Conservation (phyloP, 2,888 invertebrate genomes). For the Nephrotoma flavescens region DNA sequence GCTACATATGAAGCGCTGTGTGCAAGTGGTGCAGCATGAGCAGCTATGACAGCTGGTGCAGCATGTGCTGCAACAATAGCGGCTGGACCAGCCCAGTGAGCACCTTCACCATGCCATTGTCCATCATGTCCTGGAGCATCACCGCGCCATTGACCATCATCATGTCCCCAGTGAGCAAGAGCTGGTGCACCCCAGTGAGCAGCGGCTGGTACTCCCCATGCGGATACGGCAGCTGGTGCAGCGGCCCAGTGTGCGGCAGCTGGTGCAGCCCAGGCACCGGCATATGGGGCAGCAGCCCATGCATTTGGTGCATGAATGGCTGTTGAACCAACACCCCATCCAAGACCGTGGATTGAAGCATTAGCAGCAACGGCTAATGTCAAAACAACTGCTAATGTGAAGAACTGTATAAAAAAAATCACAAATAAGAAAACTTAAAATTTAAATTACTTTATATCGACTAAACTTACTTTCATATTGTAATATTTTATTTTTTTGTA, state of each 20-base stretch:
- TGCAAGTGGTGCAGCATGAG: slow-evolving; percentile 30
- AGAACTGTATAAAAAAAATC: slow-evolving; percentile 17
- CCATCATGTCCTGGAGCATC: neutral
- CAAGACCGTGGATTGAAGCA: slow-evolving; percentile 22
- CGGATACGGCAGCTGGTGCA: slow-evolving; percentile 11
- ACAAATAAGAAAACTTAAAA: neutral
- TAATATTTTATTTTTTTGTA: neutral
- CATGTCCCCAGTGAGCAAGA: slow-evolving; percentile 15
- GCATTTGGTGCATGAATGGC: neutral
- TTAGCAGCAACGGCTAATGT: slow-evolving; percentile 27
- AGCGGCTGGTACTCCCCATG: slow-evolving; percentile 12
- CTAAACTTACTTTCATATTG: slow-evolving; percentile 3
- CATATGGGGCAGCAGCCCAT: slow-evolving; percentile 6
- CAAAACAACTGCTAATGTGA: slow-evolving; percentile 27
- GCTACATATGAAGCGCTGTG: slow-evolving; percentile 34
- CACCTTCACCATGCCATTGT: neutral
- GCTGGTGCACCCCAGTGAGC: slow-evolving; percentile 20
- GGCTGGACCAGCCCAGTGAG: neutral
- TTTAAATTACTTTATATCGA: neutral
- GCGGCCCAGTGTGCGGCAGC: slow-evolving; percentile 12
- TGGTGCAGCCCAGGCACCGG: slow-evolving; percentile 10
- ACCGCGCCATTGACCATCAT: neutral
- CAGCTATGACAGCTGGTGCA: slow-evolving; percentile 26
- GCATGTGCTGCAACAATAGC: slow-evolving; percentile 25
- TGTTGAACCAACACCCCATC: neutral